Percentiles rank a stretch among this genome's conserved stretches.
Conservation (phyloP, 1,140 invertebrate genomes). For the Notospermus geniculatus region DNA sequence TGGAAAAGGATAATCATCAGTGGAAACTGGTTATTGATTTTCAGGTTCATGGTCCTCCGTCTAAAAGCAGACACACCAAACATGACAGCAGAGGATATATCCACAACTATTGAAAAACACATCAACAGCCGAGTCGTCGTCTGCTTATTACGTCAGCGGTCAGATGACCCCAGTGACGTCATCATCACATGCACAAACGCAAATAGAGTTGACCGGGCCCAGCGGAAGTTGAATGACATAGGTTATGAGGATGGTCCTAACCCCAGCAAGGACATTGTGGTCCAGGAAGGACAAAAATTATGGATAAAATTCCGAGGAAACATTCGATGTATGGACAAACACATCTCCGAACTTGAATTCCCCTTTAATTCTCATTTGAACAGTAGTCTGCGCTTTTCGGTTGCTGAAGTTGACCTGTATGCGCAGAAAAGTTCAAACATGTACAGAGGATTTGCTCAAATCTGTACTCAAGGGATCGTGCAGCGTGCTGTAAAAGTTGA, state of each 20-base stretch:
- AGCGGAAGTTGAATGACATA: slow-evolving; percentile 28
- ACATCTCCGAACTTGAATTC: slow-evolving; percentile 15
- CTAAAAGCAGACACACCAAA: slow-evolving; percentile 22
- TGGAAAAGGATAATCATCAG: no score
- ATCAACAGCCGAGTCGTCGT: slow-evolving; percentile 22
- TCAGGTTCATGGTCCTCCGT: slow-evolving; percentile 27
- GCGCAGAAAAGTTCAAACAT: slow-evolving; percentile 40
- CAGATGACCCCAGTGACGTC: slow-evolving; percentile 25
- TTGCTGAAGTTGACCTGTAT: slow-evolving; percentile 37
- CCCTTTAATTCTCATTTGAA: slow-evolving; percentile 30
- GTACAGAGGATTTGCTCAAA: slow-evolving; percentile 41
- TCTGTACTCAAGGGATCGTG: slow-evolving; percentile 27
- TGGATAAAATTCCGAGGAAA: slow-evolving; percentile 39
- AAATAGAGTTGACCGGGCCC: slow-evolving; percentile 17
- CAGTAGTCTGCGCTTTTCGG: slow-evolving; percentile 22
- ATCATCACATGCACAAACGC: slow-evolving; percentile 24
- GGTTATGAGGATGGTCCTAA: slow-evolving; percentile 35
- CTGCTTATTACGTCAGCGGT: slow-evolving; percentile 32
- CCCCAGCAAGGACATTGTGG: slow-evolving; percentile 29
- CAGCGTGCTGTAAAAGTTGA: slow-evolving; percentile 10
- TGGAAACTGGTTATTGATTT: no score
- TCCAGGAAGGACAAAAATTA: slow-evolving; percentile 40
- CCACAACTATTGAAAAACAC: slow-evolving; percentile 17
- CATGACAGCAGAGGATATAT: slow-evolving; percentile 24
- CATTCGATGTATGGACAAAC: slow-evolving; percentile 18